Conservation (phyloP, 2,797 vertebrate genomes). For the Taeniopygia guttata region DNA sequence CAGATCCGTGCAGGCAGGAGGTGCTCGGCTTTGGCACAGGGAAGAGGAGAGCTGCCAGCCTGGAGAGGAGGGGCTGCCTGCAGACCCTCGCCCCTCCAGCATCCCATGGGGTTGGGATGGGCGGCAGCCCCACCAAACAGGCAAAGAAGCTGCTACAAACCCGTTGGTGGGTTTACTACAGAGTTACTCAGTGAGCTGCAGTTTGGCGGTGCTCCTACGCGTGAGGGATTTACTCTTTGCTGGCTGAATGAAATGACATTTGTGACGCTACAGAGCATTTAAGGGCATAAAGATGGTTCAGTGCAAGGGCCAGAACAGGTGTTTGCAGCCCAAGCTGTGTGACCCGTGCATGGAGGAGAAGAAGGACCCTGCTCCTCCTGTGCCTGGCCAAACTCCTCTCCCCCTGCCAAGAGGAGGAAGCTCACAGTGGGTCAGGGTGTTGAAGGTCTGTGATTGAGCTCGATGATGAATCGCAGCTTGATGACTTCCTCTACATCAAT, state of each 20-base stretch:
- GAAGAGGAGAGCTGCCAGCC: not conserved
- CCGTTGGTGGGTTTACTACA: not conserved
- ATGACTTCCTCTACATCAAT: conserved; percentile 62
- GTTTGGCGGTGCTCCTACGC: not conserved
- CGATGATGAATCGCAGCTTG: conserved; percentile 57
- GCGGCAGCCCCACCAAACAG: fast-evolving
- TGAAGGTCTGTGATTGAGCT: conserved; percentile 26
- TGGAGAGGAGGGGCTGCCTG: not conserved
- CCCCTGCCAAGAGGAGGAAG: not conserved
- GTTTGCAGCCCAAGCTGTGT: fast-evolving
- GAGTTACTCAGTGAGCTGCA: not conserved
- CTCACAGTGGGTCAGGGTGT: not conserved
- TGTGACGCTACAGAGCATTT: not conserved
- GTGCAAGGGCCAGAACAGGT: not conserved
- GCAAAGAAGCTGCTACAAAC: not conserved
- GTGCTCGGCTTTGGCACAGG: not conserved
- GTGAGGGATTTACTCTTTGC: conserved; percentile 39
- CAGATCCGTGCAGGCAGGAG: not conserved
- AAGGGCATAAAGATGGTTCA: not conserved
- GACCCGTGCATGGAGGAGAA: fast-evolving
- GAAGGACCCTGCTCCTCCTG: not conserved
- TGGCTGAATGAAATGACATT: conserved; percentile 1
- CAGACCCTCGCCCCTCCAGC: not conserved
- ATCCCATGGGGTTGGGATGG: fast-evolving
- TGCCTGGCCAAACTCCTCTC: not conserved